Conservation (phyloP, 2,113 vertebrate species). For the Ailuropoda melanoleuca region DNA sequence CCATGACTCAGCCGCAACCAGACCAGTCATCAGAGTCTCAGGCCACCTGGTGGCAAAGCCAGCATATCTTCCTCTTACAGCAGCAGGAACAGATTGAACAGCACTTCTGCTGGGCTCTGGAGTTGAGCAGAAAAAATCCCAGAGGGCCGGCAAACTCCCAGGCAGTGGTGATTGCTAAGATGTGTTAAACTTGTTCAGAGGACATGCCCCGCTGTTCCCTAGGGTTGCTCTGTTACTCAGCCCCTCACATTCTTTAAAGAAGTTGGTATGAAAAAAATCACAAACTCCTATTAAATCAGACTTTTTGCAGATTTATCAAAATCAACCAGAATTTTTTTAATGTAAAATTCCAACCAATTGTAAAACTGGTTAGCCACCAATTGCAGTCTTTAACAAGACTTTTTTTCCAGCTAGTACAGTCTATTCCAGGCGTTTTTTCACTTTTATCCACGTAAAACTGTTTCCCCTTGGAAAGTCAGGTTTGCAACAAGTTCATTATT, state of each 20-base stretch:
- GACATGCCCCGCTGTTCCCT: no score
- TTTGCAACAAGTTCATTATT: not conserved
- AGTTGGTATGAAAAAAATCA: not conserved
- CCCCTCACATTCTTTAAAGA: not conserved
- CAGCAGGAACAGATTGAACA: not conserved
- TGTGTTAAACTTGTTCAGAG: accelerated
- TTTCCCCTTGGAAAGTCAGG: not conserved
- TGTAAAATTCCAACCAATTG: not conserved
- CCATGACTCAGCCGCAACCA: accelerated
- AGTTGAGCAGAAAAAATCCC: no score
- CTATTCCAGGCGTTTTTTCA: not conserved
- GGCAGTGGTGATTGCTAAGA: not conserved
- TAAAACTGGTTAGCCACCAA: not conserved
- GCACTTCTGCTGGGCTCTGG: not conserved
- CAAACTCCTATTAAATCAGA: not conserved
- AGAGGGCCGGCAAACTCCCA: not conserved
- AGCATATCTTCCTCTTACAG: not conserved
- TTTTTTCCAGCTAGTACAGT: accelerated
- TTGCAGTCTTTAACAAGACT: no score
- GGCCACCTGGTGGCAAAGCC: not conserved
- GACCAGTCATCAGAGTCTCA: not conserved
- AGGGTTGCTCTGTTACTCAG: not conserved
- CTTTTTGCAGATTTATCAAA: not conserved
- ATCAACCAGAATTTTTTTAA: not conserved
- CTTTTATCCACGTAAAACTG: not conserved